Conservation (phyloP, 2,113 vertebrate species). For the Brachypodius melanocephalos region DNA sequence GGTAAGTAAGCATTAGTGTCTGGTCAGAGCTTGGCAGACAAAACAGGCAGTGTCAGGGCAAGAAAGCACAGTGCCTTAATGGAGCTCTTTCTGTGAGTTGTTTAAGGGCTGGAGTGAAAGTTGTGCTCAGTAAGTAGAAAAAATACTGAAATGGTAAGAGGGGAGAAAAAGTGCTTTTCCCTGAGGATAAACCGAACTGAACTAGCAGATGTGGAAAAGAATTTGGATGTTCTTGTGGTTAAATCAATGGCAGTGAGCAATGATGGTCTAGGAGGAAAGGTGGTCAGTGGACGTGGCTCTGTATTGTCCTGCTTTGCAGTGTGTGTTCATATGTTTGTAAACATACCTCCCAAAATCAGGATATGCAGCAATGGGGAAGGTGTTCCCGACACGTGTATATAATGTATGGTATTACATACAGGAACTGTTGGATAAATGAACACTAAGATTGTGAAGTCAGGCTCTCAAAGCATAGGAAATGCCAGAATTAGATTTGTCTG, state of each 20-base stretch:
- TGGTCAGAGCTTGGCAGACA: background rate
- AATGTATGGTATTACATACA: background rate
- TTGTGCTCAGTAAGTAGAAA: background rate
- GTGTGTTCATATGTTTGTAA: background rate
- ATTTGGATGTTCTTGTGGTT: background rate
- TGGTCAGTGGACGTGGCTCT: background rate
- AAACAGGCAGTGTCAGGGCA: background rate
- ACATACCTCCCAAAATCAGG: background rate
- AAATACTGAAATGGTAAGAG: background rate
- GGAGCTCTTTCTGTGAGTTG: background rate
- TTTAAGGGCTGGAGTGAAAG: background rate
- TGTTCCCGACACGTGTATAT: background rate
- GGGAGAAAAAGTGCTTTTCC: background rate
- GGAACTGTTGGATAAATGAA: slow-evolving; percentile 54
- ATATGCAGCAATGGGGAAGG: background rate
- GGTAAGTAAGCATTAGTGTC: background rate
- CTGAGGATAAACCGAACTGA: background rate
- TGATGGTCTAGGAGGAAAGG: background rate
- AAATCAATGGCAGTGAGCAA: background rate
- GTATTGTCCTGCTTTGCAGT: background rate
- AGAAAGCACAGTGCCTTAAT: background rate
- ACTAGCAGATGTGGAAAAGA: background rate
- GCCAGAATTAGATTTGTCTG: slow-evolving; percentile 68
- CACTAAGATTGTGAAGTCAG: slow-evolving; percentile 61
- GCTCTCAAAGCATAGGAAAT: slow-evolving; percentile 55